Evolutionary conservation across 2,888 invertebrate genomes (phyloP).

Genomic region (Tetropium fuscum): DNA sequence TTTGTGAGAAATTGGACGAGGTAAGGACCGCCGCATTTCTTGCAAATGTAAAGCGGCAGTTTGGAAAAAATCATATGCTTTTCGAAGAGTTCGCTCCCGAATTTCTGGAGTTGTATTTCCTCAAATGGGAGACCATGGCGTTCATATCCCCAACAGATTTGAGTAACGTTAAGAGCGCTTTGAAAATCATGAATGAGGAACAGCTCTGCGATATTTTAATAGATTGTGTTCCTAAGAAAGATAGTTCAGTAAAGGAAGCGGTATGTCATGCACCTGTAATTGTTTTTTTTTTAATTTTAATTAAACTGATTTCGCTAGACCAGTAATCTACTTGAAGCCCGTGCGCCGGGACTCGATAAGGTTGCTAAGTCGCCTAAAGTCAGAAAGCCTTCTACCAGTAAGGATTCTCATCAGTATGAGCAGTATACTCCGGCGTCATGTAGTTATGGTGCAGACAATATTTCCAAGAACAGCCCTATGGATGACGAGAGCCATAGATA

Average conservation of each 20-base stretch:
- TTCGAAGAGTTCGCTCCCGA: slow-evolving; percentile 40
- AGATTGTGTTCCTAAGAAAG: neutral
- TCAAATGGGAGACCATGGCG: slow-evolving; percentile 54
- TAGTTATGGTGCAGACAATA: no score
- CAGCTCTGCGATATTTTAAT: slow-evolving; percentile 37
- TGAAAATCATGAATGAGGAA: slow-evolving; percentile 54
- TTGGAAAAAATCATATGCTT: slow-evolving; percentile 39
- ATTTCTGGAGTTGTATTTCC: slow-evolving; percentile 58
- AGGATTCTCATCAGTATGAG: slow-evolving; percentile 4
- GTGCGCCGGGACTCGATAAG: neutral
- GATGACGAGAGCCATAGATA: slow-evolving; percentile 43
- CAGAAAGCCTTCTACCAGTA: slow-evolving; percentile 15
- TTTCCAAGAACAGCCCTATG: neutral
- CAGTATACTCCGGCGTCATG: no score
- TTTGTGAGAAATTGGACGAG: slow-evolving; percentile 64
- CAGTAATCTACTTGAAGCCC: no score
- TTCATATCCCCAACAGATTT: slow-evolving; percentile 49
- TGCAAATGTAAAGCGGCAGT: slow-evolving; percentile 42
- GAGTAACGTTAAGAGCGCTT: slow-evolving; percentile 46
- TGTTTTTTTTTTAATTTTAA: neutral
- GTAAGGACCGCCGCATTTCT: slow-evolving; percentile 55
- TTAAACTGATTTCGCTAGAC: no score
- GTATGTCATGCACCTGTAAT: neutral
- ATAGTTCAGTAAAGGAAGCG: neutral
- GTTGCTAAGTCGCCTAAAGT: neutral